A percentile compares a stretch with the other conserved stretches of the same genome.
These are phyloP conservation scores for Cantharis rustica DNA, from an alignment of 2,888 invertebrate genomes.

Conservation along the genomic window DNA sequence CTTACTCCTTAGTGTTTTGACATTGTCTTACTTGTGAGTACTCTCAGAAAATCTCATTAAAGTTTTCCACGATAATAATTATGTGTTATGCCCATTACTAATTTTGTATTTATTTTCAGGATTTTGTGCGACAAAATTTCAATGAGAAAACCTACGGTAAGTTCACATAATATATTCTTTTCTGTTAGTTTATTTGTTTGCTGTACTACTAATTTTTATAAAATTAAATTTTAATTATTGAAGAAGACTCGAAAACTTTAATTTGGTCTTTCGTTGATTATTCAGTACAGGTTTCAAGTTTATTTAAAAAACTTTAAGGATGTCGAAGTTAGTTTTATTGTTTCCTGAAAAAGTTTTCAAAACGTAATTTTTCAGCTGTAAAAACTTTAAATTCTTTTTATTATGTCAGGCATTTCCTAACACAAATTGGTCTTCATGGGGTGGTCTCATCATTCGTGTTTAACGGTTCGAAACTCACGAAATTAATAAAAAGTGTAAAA, in stretches of 20 bases:
- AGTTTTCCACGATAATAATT: too few species aligned
- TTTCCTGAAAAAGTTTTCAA: neutral
- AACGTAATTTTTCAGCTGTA: neutral
- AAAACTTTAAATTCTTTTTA: neutral
- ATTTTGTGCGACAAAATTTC: conserved; percentile 5
- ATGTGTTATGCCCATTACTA: neutral
- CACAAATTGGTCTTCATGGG: neutral
- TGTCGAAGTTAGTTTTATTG: neutral
- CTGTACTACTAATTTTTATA: neutral
- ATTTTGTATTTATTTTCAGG: conserved; percentile 5
- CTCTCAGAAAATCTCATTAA: too few species aligned
- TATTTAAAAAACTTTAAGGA: neutral
- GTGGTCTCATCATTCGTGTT: neutral
- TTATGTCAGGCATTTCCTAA: neutral
- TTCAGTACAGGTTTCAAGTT: neutral
- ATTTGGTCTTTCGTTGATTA: neutral
- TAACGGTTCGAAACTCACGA: neutral
- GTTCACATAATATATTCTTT: neutral
- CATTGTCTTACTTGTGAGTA: too few species aligned
- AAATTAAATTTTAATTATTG: neutral
- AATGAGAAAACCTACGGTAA: conserved; percentile 15
- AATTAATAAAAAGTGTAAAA: neutral
- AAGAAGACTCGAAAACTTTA: neutral
- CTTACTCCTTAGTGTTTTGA: too few species aligned
- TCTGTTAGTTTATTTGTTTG: neutral